Percentiles rank a stretch among this genome's conserved stretches.
Evolutionary conservation across 2,888 invertebrate species (phyloP).

Genomic region (Pasiphila rectangulata): DNA sequence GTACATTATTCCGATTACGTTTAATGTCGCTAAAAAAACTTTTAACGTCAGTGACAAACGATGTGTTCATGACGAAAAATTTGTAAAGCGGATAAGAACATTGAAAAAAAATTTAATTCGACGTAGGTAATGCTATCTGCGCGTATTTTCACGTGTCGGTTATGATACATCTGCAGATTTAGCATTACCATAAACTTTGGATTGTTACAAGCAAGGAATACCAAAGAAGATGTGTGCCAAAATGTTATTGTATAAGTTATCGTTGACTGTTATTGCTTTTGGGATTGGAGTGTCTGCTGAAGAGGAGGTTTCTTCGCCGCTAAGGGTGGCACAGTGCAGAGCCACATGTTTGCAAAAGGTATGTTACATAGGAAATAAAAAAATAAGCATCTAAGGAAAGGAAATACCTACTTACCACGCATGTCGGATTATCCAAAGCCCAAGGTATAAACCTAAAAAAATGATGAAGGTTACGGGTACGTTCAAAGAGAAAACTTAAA

Average conservation of each 20-base stretch:
- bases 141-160: constrained; percentile 61
- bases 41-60: constrained; percentile 39
- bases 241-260: constrained; percentile 78
- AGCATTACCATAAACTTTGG: constrained; percentile 52
- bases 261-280: constrained; percentile 65
- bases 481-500: too few species aligned
- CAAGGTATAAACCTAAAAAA: too few species aligned
- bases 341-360: constrained; percentile 87
- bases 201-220: constrained; percentile 57
- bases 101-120: constrained; percentile 38
- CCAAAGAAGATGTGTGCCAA: constrained; percentile 81
- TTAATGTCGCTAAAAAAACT: constrained; percentile 36
- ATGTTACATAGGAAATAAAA: constrained; percentile 25
- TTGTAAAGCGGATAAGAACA: constrained; percentile 43
- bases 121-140: constrained; percentile 60
- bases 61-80: constrained; percentile 55
- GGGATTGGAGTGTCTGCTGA: constrained; percentile 80
- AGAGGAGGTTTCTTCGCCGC: constrained; percentile 85
- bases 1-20: constrained; percentile 37
- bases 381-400: neutral
- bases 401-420: neutral
- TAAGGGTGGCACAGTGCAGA: constrained; percentile 86
- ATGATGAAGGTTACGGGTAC: too few species aligned
- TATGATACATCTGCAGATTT: constrained; percentile 69
- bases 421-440: too few species aligned